Base-by-base conservation (phyloP, 1,140 invertebrate genomes). In the Trichonephila clavata region DNA sequence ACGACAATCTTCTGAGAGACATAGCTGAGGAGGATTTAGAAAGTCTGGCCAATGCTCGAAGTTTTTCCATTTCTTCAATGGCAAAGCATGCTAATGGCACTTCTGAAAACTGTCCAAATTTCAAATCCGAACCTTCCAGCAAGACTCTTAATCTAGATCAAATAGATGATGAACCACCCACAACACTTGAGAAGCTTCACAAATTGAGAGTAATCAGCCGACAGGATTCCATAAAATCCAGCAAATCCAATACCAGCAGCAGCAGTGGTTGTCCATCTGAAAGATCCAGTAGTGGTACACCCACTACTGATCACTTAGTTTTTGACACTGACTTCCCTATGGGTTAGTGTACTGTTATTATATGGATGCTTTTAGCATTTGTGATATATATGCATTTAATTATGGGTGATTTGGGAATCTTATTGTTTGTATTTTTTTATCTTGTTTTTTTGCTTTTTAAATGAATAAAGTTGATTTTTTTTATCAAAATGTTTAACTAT, bases 21-120 rank as follows among this genome's bases (percentile, higher is more conserved):
- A 96, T 99, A 16, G 97, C 97, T 0, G 97, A 98, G 95, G 98
- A 98, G 95, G 98, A 98, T 94, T 95, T 98, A 27, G 98, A 98
- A 94, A 97, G 97, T 87, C 96, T 98, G 57, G 97, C 98, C 0
- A 96, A 97, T 94, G 97, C 97, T 20, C 96, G 97, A 60, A 97
- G 97, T 24, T 98, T 97, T 95, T 98, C 97, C 1, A 94, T 95
- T 16, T 93, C 94, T 20, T 95, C 95, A 24, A 95, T 95, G 92
- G 95, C 95, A 18, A 94, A 94, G n/a, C 68, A 94, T 59, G 59
- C 84, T 14, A 50, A 57, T n/a, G 92, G 43, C 50, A 95, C 39
- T 90, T 80, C 94, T 63, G 65, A 77, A 10, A 32, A 63, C 24
- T 27, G 86, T 57, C 59, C 80, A 89, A 83, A 63, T 10, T 71